phyloP scores from a whole-genome alignment of 2,888 invertebrate species.

The Trilocha varians region DNA sequence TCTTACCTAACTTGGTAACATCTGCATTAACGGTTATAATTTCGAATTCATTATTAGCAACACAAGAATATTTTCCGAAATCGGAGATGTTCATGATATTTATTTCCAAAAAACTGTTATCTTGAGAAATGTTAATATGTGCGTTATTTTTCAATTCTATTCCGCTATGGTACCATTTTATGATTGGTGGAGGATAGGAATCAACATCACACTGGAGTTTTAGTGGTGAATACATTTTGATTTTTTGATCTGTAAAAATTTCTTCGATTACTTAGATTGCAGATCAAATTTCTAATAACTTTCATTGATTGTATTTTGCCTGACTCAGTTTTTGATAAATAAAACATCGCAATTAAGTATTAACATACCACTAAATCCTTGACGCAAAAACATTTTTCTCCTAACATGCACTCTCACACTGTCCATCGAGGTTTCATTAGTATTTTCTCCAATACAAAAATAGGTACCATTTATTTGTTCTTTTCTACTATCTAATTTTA shows the following conservation, averaged over 20 bases:
- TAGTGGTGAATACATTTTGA: constrained; percentile 38
- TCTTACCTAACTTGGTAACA: neutral
- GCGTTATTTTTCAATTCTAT: constrained; percentile 23
- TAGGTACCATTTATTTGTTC: constrained; percentile 37
- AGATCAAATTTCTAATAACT: too few relatives aligned
- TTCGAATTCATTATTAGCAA: constrained; percentile 62
- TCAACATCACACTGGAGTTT: constrained; percentile 36
- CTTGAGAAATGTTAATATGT: constrained; percentile 26
- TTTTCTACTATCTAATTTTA: constrained; percentile 34
- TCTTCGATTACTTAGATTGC: too few relatives aligned
- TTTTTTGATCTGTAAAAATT: constrained; percentile 34
- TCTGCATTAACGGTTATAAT: constrained; percentile 30
- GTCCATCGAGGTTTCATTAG: constrained; percentile 41
- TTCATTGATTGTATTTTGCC: too few relatives aligned
- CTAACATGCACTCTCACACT: constrained; percentile 32
- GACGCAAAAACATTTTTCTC: constrained; percentile 30
- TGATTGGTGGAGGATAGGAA: constrained; percentile 27
- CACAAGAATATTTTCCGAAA: constrained; percentile 66
- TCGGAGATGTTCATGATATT: constrained; percentile 37
- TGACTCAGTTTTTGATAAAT: too few relatives aligned
- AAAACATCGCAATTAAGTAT: too few relatives aligned
- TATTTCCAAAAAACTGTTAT: constrained; percentile 30
- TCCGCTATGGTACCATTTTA: constrained; percentile 46
- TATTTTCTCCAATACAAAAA: constrained; percentile 51
- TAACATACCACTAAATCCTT: constrained; percentile 46